phyloP scores from a whole-genome alignment of 1,140 invertebrate species.

The Harpegnathos saltator region DNA sequence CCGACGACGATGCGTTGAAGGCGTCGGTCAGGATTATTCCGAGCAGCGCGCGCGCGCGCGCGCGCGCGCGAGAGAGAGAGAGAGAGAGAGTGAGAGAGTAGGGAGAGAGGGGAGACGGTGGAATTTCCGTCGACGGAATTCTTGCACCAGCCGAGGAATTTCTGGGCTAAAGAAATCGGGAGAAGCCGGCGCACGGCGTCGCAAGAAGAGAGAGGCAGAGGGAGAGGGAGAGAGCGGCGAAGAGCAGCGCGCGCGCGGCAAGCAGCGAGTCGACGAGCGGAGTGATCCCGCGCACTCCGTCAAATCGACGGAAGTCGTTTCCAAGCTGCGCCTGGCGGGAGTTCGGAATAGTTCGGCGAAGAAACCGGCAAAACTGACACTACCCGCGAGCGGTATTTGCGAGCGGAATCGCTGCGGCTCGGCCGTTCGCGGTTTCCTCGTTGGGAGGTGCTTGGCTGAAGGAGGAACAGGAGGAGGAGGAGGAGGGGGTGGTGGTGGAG shows the following conservation, averaged over 20 bases:
- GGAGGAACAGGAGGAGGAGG: too few relatives aligned
- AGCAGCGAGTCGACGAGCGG: background rate
- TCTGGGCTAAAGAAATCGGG: constrained; percentile 53
- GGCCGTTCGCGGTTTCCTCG: constrained; percentile 40
- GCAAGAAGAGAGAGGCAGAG: constrained; percentile 5
- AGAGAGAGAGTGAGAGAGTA: too few relatives aligned
- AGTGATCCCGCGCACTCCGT: constrained; percentile 21
- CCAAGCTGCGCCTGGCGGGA: constrained; percentile 21
- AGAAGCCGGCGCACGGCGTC: constrained; percentile 17
- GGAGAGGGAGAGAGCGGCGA: background rate
- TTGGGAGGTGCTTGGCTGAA: too few relatives aligned
- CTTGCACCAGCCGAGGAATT: constrained; percentile 48
- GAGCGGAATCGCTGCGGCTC: constrained; percentile 51
- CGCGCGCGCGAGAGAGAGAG: too few relatives aligned
- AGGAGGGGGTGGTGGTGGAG: constrained; percentile 5
- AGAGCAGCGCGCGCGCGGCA: too few relatives aligned
- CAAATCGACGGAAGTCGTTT: constrained; percentile 68
- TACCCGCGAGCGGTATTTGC: constrained; percentile 64
- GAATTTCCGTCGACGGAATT: constrained; percentile 54
- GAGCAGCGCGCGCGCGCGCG: constrained; percentile 18
- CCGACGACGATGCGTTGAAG: constrained; percentile 34
- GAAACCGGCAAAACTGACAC: constrained; percentile 73
- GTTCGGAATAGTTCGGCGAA: constrained; percentile 68
- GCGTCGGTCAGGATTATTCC: constrained; percentile 26
- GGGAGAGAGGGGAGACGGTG: constrained; percentile 34